A percentile compares a stretch with the other conserved stretches of the same genome.
Conservation (phyloP, 2,888 invertebrate genomes). For the Polylopha cassiicola region DNA sequence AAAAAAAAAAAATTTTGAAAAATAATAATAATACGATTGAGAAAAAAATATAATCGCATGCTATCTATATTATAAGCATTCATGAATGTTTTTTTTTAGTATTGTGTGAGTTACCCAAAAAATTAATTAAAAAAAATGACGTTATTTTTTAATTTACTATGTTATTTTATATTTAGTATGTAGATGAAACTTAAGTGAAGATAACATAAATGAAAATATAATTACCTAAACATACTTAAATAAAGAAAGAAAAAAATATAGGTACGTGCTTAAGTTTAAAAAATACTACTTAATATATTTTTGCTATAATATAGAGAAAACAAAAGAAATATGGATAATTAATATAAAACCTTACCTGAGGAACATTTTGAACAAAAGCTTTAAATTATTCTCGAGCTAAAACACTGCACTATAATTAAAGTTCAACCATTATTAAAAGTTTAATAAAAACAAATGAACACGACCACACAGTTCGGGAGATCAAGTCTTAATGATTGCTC, state of each 20-base stretch:
- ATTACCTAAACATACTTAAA: slow-evolving; percentile 2
- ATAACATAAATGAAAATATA: neutral
- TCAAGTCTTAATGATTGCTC: slow-evolving; percentile 61
- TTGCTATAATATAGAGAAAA: too few species aligned
- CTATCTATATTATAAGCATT: too few species aligned
- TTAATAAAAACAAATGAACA: slow-evolving; percentile 42
- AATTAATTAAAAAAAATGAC: too few species aligned
- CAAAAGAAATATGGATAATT: neutral
- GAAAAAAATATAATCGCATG: too few species aligned
- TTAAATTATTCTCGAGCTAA: slow-evolving; percentile 30
- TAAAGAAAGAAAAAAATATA: slow-evolving; percentile 13
- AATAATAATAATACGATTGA: too few species aligned
- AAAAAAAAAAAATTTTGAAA: neutral
- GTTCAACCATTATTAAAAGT: slow-evolving; percentile 43
- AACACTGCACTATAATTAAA: slow-evolving; percentile 43
- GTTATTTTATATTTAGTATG: too few species aligned
- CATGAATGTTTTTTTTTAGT: too few species aligned
- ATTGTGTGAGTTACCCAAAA: too few species aligned
- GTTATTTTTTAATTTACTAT: too few species aligned
- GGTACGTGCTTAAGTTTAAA: too few species aligned
- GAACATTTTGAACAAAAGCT: slow-evolving; percentile 24
- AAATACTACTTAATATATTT: slow-evolving; percentile 46
- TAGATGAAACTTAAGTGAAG: too few species aligned
- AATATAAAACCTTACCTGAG: slow-evolving; percentile 22
- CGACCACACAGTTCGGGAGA: slow-evolving; percentile 65